Evolutionary conservation across 2,113 vertebrate species (phyloP).

Genomic region (Echinops telfairi): DNA sequence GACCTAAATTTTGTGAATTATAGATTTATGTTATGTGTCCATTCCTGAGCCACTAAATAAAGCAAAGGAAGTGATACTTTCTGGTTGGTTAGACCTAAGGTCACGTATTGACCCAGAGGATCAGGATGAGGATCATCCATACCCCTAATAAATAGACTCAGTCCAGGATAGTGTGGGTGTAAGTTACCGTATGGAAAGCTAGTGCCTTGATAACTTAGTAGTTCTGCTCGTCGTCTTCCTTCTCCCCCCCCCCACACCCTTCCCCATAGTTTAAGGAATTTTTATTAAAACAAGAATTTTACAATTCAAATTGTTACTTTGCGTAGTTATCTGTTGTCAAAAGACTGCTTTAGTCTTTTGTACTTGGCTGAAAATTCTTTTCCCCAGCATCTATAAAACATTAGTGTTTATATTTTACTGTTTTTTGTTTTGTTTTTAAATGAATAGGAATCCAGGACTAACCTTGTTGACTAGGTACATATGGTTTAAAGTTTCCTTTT

Average conservation of each 20-base stretch:
- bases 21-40: not conserved
- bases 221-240: not conserved
- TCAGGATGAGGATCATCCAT: not conserved
- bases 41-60: slow-evolving; percentile 1
- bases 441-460: too few relatives aligned
- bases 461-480: too few relatives aligned
- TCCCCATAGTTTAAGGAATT: too few relatives aligned
- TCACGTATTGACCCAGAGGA: not conserved
- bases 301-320: too few relatives aligned
- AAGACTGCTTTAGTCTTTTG: too few relatives aligned
- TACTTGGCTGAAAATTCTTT: too few relatives aligned
- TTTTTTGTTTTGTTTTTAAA: too few relatives aligned
- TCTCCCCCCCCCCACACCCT: not conserved
- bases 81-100: not conserved
- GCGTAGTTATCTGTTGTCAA: too few relatives aligned
- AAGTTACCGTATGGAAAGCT: not conserved
- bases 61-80: not conserved
- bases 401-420: too few relatives aligned
- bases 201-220: not conserved
- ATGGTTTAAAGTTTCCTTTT: too few relatives aligned
- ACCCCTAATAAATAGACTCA: not conserved
- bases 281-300: too few relatives aligned
- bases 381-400: too few relatives aligned
- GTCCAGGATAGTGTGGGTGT: not conserved
- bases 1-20: not conserved